Evolutionary conservation across 2,888 invertebrate genomes (phyloP), one percentile per base, ranked within the genome.

Genomic region (Amphiduros pacificus): DNA sequence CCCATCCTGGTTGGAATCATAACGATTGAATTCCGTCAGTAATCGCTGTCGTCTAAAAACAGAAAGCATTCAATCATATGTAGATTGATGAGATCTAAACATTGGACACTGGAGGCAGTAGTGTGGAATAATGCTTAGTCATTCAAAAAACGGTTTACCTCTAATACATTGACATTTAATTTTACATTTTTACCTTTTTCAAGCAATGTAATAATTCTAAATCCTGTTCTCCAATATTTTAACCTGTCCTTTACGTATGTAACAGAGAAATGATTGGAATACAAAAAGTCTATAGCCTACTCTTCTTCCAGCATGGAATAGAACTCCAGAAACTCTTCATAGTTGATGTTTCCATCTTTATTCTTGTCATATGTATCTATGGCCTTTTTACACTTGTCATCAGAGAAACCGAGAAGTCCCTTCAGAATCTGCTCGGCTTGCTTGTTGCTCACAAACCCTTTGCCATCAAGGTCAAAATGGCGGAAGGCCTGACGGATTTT

Each of bases 361-460:
- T 97, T 89, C 28, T 70, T 80, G 83, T 97, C 96, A 82, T 92
- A 93, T 70, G 93, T 93, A 2, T 88, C 84, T 72, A 96, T 84
- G 0, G 93, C 91, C 22, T 51, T 50, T 28, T 53, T 17, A 24
- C 53, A 31, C 36, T 63, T 63, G n/a, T 52, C 56, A 31, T 60
- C 41, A 17, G 62, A 55, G 53, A 63, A 63, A 20, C 65, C 63
- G 2, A 65, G 54, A 9, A 51, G 29, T 20, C 57, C 49, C 24
- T 53, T 36, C 17, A 65, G 54, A 2, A 63, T 55, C 40, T 63
- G 26, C 24, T 50, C 4, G 4, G 65, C 63, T n/a, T 60, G 52
- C 20, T 56, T 60, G 4, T 36, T 31, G 2, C 60, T 22, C 17
- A 65, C 61, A 29, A 22, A 65, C 40, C 65, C 65, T 9, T 40